phyloP scores from a whole-genome alignment of 2,888 invertebrate genomes.

The Temnothorax rugatulus region DNA sequence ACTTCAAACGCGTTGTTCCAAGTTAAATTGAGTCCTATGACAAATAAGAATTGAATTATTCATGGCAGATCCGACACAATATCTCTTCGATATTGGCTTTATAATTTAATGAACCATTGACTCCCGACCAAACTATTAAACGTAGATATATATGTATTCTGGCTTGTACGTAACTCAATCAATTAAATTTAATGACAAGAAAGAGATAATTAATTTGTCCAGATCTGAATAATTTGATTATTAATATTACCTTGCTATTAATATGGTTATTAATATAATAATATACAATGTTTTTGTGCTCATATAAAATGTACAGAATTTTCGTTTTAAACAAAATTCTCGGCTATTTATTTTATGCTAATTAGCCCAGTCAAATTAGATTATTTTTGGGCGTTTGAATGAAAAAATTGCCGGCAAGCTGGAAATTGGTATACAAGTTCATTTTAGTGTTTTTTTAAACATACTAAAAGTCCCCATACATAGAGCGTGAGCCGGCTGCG shows the following conservation, averaged over 20 bases:
- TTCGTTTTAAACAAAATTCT: background rate
- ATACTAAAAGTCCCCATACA: no score
- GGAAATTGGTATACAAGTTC: no score
- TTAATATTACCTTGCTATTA: background rate
- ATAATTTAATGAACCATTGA: slow-evolving; percentile 57
- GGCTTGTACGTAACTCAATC: background rate
- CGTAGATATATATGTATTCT: background rate
- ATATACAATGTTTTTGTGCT: background rate
- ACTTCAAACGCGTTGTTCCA: slow-evolving; percentile 50
- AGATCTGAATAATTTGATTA: background rate
- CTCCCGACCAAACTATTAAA: slow-evolving; percentile 60
- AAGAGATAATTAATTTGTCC: slow-evolving; percentile 17
- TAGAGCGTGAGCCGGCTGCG: no score
- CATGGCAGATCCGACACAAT: slow-evolving; percentile 60
- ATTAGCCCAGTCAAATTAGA: no score
- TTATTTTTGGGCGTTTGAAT: no score
- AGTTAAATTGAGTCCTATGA: slow-evolving; percentile 67
- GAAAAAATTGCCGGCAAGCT: no score
- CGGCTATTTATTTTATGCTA: background rate
- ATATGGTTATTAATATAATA: background rate
- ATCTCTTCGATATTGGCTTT: slow-evolving; percentile 59
- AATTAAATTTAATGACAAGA: slow-evolving; percentile 3
- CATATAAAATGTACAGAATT: background rate
- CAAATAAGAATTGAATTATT: slow-evolving; percentile 69
- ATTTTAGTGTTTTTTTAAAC: no score